Evolutionary conservation across 2,113 vertebrate species (phyloP), one percentile per base, ranked within the genome.

Genomic region (Limanda limanda): DNA sequence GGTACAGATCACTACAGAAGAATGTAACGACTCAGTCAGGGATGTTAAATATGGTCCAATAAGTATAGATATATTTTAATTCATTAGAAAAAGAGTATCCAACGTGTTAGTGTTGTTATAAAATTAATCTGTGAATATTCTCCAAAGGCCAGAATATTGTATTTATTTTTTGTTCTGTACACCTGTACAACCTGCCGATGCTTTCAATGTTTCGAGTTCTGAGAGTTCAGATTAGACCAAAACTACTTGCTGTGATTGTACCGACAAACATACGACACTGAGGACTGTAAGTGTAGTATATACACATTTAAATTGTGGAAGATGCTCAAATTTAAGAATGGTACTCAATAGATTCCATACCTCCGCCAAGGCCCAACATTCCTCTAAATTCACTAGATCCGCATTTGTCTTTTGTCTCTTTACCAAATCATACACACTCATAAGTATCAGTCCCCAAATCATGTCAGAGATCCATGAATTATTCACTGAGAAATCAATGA

Each of bases 21-120:
- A 86, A 81, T 90, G 68, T 88, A 80, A 71, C 37, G 57, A 83
- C 56, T 62, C 55, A 45, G 75, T 78, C 67, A 83, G 79, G 31
- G 79, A 66, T 67, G 59, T 73, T 31, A 76, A 52, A 71, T 71
- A 74, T 27, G 66, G 14, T 71, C 42, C 25, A 72, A 27, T 69
- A 72, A 23, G 8, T 58, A 25, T 25, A 27, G 25, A 27, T 58
- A 69, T 61, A 31, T 21, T 79, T 71, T 62, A 55, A 54, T 58
- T 25, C 0, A 51, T 66, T 37, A 58, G 21, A 24, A 58, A 51
- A 18, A 37, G 12, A 0, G 23, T 58, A 62, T 57, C 42, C 15
- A 27, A 24, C 64, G 55, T 63, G 27, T 56, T 67, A 20, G 15
- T 77, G 24, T 58, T 69, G 45, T 60, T 56, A 69, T 55, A 8